Percentiles rank a stretch among this genome's conserved stretches.
Evolutionary conservation across 2,888 invertebrate species (phyloP).

Genomic region (Litoditis marina): DNA sequence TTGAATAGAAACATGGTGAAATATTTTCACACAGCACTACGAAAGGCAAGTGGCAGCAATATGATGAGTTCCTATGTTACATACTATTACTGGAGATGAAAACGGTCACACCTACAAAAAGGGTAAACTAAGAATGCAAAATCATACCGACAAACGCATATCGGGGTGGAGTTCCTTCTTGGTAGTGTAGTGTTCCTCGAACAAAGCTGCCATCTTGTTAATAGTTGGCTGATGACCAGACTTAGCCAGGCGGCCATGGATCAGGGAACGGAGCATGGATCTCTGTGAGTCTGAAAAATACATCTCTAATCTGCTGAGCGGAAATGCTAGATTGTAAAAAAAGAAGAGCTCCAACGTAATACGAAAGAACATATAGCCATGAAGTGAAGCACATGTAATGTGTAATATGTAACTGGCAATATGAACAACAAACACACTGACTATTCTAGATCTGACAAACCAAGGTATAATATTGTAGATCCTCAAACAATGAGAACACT

Average conservation of each 20-base stretch:
- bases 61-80: too few species aligned
- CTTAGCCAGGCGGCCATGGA: conserved; percentile 46
- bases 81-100: too few species aligned
- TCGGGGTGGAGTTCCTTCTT: conserved; percentile 48
- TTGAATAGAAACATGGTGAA: too few species aligned
- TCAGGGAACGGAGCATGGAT: conserved; percentile 38
- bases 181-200: conserved; percentile 43
- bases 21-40: too few species aligned
- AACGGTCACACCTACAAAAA: not conserved
- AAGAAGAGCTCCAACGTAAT: not conserved
- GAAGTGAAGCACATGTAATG: too few species aligned
- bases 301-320: conserved; percentile 1
- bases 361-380: not conserved
- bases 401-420: too few species aligned
- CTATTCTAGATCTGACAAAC: too few species aligned
- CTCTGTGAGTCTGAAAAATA: conserved; percentile 32
- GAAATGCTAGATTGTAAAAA: not conserved
- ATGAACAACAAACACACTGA: too few species aligned
- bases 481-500: too few species aligned
- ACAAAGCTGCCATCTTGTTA: conserved; percentile 36
- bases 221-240: conserved; percentile 51
- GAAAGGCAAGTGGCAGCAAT: too few species aligned
- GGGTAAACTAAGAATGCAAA: not conserved
- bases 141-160: conserved; percentile 31
- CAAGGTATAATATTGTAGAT: too few species aligned